Base-by-base conservation (phyloP, 2,797 vertebrate species). In the Xiphorhynchus erythropygius region DNA sequence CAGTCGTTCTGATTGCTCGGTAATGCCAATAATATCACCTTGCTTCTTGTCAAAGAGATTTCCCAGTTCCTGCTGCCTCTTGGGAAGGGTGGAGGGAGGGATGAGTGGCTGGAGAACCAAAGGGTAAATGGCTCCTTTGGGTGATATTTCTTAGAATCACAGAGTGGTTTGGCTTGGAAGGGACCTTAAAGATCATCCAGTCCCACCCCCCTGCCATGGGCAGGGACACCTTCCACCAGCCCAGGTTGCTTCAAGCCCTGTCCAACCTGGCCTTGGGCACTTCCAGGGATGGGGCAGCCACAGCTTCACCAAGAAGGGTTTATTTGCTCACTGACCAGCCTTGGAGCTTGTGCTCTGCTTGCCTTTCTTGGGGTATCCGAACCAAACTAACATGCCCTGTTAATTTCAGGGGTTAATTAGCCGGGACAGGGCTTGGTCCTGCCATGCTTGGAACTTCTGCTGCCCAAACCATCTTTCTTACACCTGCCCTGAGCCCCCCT, bases 1-100 rank as follows among this genome's bases (percentile, higher is more conserved):
- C 33, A 3, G 33, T 71, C 5, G 0, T 84, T 87, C 73, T 0
- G 1, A 77, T 76, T 37, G 0, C 44, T 86, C 1, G 0, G 2
- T 28, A 8, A 17, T 18, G 90, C 73, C 83, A 53, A 78, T 81
- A 60, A 42, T 41, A 41, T 49, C 90, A 57, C 46, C 30, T 81
- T 68, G 33, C 77, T 86, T 62, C 91, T 84, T 22, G 59, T 67
- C 91, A 69, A 41, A 85, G 84, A 59, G 68, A 35, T 82, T 57
- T 95, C 76, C 59, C 68, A 13, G 17, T 8, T 44, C 65, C n/a
- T 33, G 47, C 46, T 42, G 69, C 81, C 89, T 65, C 39, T 11
- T 18, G 25, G 35, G 56, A 17, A 30, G 50, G 88, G 44, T 47
- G 59, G 24, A 69, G 32, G n/a, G 28, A 37, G 12, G 0, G 23